A percentile compares a stretch with the other conserved stretches of the same genome.
Conservation (phyloP, 2,888 invertebrate species). For the Ennomos quercinarius region DNA sequence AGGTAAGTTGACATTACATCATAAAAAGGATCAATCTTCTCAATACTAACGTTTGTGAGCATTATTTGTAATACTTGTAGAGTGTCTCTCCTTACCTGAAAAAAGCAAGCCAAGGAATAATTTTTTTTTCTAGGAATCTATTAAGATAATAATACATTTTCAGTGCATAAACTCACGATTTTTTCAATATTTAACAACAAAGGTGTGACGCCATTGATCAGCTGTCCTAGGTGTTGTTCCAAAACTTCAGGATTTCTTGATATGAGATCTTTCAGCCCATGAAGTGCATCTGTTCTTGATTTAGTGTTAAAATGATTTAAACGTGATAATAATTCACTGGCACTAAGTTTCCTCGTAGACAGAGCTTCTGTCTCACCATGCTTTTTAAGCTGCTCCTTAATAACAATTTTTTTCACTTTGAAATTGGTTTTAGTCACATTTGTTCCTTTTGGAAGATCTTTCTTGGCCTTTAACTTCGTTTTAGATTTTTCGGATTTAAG, state of each 20-base stretch:
- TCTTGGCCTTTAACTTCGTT: conserved; percentile 93
- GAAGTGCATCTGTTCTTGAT: conserved; percentile 87
- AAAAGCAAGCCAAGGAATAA: conserved; percentile 31
- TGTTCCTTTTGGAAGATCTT: conserved; percentile 93
- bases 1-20: conserved; percentile 91
- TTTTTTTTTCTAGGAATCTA: not conserved
- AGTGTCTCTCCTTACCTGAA: conserved; percentile 83
- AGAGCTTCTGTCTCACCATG: conserved; percentile 83
- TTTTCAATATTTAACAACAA: conserved; percentile 90
- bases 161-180: conserved; percentile 65
- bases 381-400: conserved; percentile 90
- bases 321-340: conserved; percentile 89
- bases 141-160: not conserved
- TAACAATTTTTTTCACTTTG: conserved; percentile 94
- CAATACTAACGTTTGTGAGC: conserved; percentile 65
- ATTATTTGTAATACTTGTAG: conserved; percentile 84
- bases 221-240: conserved; percentile 86
- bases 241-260: conserved; percentile 66
- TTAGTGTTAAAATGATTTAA: conserved; percentile 91
- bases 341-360: conserved; percentile 88
- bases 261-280: conserved; percentile 85
- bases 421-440: conserved; percentile 96
- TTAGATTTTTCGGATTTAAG: conserved; percentile 94
- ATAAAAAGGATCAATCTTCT: conserved; percentile 90
- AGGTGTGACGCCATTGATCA: conserved; percentile 89